Evolutionary conservation across 2,888 invertebrate species (phyloP).

Genomic region (Drosophila yooni): DNA sequence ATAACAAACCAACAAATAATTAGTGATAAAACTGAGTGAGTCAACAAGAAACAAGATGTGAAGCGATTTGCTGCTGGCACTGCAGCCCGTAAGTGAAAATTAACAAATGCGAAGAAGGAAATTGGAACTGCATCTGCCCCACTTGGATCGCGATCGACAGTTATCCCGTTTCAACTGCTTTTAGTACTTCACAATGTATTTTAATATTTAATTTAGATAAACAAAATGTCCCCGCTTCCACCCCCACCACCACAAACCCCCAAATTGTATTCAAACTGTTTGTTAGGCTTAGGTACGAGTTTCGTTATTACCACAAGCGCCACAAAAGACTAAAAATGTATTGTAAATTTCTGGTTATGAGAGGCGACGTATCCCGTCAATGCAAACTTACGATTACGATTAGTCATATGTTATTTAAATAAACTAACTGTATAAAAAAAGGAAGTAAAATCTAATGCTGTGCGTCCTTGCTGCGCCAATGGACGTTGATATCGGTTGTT

Average conservation of each 20-base stretch:
- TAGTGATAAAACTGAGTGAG: conserved; percentile 74
- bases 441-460: conserved; percentile 28
- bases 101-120: not conserved
- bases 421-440: conserved; percentile 43
- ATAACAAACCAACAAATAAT: conserved; percentile 50
- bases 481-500: conserved; percentile 68
- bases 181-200: conserved; percentile 32
- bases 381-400: conserved; percentile 58
- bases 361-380: conserved; percentile 34
- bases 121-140: conserved; percentile 19
- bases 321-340: conserved; percentile 44
- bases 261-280: conserved; percentile 20
- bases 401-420: conserved; percentile 60
- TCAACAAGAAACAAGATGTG: conserved; percentile 43
- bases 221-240: conserved; percentile 1
- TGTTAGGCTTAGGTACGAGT: conserved; percentile 16
- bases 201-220: conserved; percentile 41
- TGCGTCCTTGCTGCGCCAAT: conserved; percentile 53
- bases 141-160: conserved; percentile 32
- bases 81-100: conserved; percentile 10
- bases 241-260: not conserved
- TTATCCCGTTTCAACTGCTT: conserved; percentile 20
- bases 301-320: conserved; percentile 20
- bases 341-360: conserved; percentile 52
- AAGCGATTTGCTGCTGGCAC: not conserved